Conservation (phyloP, 2,888 invertebrate species). For the Vannuccia rotundouncinata region DNA sequence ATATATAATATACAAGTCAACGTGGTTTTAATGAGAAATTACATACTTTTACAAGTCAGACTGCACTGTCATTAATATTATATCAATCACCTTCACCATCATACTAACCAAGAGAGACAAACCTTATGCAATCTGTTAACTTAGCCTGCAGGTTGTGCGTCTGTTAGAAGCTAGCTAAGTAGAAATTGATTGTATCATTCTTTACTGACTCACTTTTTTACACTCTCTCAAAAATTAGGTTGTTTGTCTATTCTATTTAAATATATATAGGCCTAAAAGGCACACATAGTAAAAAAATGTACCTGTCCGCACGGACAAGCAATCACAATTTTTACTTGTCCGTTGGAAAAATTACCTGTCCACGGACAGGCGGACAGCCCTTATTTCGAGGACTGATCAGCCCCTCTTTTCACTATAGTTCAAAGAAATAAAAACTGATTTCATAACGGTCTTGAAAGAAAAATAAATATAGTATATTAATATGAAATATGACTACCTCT, state of each 20-base stretch:
- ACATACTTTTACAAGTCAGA: background rate
- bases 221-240: constrained; percentile 22
- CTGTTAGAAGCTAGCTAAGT: constrained; percentile 26
- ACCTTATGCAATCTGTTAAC: constrained; percentile 26
- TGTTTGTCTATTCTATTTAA: constrained; percentile 26
- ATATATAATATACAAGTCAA: background rate
- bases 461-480: too few species aligned
- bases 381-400: constrained; percentile 18
- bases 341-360: constrained; percentile 26
- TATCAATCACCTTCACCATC: constrained; percentile 1
- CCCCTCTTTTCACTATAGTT: too few species aligned
- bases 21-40: background rate
- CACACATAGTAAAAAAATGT: constrained; percentile 26
- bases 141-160: constrained; percentile 23
- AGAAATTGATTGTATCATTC: constrained; percentile 26
- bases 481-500: too few species aligned
- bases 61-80: background rate
- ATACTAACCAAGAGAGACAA: constrained; percentile 26
- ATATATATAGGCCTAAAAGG: constrained; percentile 26
- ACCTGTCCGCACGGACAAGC: constrained; percentile 26
- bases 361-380: constrained; percentile 20
- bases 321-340: constrained; percentile 26
- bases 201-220: constrained; percentile 26
- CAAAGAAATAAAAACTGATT: too few species aligned
- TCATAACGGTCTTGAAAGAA: too few species aligned